Evolutionary conservation across 1,140 invertebrate species (phyloP).

Genomic region (Schlechtendalia chinensis): DNA sequence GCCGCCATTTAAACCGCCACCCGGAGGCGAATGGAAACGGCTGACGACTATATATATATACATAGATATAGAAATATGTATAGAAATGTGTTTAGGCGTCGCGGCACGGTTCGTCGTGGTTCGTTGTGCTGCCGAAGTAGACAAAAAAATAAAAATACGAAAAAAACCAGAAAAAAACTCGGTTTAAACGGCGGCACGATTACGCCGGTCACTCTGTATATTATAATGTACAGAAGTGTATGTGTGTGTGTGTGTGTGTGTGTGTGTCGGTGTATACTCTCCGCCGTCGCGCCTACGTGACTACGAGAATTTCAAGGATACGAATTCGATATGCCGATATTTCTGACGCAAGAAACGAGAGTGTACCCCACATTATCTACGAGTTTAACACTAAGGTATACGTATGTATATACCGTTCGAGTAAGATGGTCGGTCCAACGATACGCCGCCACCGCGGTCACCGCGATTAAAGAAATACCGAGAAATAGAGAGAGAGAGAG

Average conservation of each 20-base stretch:
- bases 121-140: background rate
- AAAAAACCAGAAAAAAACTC: background rate
- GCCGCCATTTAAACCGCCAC: background rate
- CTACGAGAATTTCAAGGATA: constrained; percentile 37
- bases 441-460: no score
- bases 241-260: no score
- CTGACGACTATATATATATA: no score
- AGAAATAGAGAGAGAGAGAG: no score
- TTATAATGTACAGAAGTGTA: no score
- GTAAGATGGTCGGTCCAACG: background rate
- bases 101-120: constrained; percentile 11
- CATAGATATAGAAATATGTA: no score
- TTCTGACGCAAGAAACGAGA: constrained; percentile 27
- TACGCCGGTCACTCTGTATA: background rate
- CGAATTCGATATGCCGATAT: constrained; percentile 40
- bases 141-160: constrained; percentile 1
- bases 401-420: background rate
- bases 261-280: no score
- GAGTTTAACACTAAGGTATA: background rate
- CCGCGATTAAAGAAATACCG: background rate
- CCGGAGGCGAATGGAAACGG: background rate
- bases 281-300: constrained; percentile 32
- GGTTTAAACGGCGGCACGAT: constrained; percentile 9
- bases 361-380: background rate
- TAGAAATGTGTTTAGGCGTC: background rate